Evolutionary conservation across 2,888 invertebrate genomes (phyloP).

Genomic region (Pegoplata infirma): DNA sequence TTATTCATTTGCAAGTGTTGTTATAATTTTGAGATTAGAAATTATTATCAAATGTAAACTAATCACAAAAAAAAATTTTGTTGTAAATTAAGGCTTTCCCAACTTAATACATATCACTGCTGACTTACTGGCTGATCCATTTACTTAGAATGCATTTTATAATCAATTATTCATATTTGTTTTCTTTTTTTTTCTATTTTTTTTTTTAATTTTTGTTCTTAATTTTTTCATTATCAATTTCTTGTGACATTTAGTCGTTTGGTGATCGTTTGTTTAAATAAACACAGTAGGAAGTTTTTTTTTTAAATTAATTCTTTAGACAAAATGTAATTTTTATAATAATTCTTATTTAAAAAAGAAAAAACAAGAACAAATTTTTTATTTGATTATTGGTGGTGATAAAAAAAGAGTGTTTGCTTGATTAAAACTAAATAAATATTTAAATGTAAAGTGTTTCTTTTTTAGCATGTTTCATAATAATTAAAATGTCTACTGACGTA

Average conservation of each 20-base stretch:
- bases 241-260: slow-evolving; percentile 46
- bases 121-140: not conserved
- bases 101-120: not conserved
- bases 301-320: not conserved
- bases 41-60: slow-evolving; percentile 20
- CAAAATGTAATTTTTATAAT: slow-evolving; percentile 15
- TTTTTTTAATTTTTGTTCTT: slow-evolving; percentile 27
- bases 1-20: too few species aligned
- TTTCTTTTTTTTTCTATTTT: slow-evolving; percentile 8
- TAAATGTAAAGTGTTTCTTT: slow-evolving; percentile 19
- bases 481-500: slow-evolving; percentile 43
- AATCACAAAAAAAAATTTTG: not conserved
- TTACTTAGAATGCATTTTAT: slow-evolving; percentile 22
- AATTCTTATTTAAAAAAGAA: slow-evolving; percentile 11
- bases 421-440: slow-evolving; percentile 25
- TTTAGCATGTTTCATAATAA: slow-evolving; percentile 16
- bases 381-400: not conserved
- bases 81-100: not conserved
- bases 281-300: slow-evolving; percentile 23
- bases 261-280: slow-evolving; percentile 38
- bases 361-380: slow-evolving; percentile 2
- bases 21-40: slow-evolving; percentile 17
- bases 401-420: slow-evolving; percentile 3
- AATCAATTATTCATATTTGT: slow-evolving; percentile 37
- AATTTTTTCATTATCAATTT: slow-evolving; percentile 50